Conservation (phyloP, 2,888 invertebrate species). For the Pyralis farinalis region DNA sequence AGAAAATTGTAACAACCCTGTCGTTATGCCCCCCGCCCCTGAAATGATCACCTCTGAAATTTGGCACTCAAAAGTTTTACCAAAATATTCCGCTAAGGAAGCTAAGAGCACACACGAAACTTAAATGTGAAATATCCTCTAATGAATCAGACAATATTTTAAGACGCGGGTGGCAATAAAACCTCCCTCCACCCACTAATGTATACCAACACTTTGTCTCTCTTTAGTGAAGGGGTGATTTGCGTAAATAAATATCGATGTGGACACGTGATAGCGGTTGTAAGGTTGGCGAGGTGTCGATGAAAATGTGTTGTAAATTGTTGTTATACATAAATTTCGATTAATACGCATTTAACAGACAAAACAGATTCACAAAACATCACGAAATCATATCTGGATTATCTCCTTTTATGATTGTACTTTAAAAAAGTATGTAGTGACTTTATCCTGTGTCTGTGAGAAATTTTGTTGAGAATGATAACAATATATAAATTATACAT, state of each 20-base stretch:
- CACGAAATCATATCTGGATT: too few species aligned
- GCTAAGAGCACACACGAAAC: slow-evolving; percentile 69
- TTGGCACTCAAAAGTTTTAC: slow-evolving; percentile 55
- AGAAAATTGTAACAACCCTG: slow-evolving; percentile 76
- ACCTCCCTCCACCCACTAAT: slow-evolving; percentile 68
- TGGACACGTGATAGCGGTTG: slow-evolving; percentile 40
- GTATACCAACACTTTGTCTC: slow-evolving; percentile 75
- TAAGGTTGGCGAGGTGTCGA: slow-evolving; percentile 22
- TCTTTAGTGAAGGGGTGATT: slow-evolving; percentile 62
- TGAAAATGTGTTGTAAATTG: slow-evolving; percentile 11
- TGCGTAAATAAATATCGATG: slow-evolving; percentile 73
- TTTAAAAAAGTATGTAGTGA: too few species aligned
- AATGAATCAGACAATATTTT: slow-evolving; percentile 82
- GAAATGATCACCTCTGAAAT: slow-evolving; percentile 66
- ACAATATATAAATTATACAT: too few species aligned
- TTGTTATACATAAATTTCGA: too few species aligned
- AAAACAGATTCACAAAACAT: too few species aligned
- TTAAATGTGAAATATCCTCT: slow-evolving; percentile 79
- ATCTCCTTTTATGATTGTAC: too few species aligned
- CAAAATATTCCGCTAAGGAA: slow-evolving; percentile 47
- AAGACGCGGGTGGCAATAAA: slow-evolving; percentile 77
- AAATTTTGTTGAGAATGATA: too few species aligned
- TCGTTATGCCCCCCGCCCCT: slow-evolving; percentile 60
- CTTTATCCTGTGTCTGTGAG: too few species aligned
- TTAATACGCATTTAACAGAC: too few species aligned